Conservation (phyloP, 2,888 invertebrate species). For the Herminia tarsipennalis region DNA sequence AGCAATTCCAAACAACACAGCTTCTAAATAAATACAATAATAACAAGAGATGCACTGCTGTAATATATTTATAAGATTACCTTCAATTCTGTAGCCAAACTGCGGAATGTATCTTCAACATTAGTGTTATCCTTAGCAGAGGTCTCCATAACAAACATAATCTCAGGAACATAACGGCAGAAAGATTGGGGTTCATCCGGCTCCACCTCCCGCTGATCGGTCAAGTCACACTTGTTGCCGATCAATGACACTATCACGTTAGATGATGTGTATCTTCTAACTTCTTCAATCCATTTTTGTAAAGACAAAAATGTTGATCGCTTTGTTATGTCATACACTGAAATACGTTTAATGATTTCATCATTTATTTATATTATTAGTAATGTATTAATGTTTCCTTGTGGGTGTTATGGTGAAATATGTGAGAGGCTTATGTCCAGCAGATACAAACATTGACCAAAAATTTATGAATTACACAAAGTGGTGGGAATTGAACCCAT, state of each 20-base stretch:
- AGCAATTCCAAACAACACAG: too few species aligned
- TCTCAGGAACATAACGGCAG: constrained; percentile 94
- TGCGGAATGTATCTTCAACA: constrained; percentile 95
- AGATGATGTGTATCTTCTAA: constrained; percentile 96
- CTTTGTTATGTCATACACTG: constrained; percentile 98
- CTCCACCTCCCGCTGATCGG: constrained; percentile 92
- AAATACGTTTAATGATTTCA: constrained; percentile 12
- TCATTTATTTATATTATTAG: too few species aligned
- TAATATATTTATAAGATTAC: too few species aligned
- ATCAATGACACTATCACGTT: constrained; percentile 96
- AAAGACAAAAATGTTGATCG: constrained; percentile 95
- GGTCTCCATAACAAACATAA: constrained; percentile 94
- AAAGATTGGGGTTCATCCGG: constrained; percentile 94
- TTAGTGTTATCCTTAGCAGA: constrained; percentile 97
- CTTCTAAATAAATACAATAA: constrained; percentile 16
- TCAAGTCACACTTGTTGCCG: constrained; percentile 96
- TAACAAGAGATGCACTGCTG: constrained; percentile 22
- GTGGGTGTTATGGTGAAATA: too few species aligned
- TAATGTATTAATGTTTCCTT: too few species aligned
- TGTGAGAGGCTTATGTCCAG: too few species aligned
- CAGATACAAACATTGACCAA: too few species aligned
- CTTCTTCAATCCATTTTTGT: constrained; percentile 98
- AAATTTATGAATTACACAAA: too few species aligned
- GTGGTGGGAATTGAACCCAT: too few species aligned
- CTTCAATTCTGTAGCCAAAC: constrained; percentile 95